phyloP scores from a whole-genome alignment of 2,888 invertebrate genomes.

The Ornithoptera priamus region DNA sequence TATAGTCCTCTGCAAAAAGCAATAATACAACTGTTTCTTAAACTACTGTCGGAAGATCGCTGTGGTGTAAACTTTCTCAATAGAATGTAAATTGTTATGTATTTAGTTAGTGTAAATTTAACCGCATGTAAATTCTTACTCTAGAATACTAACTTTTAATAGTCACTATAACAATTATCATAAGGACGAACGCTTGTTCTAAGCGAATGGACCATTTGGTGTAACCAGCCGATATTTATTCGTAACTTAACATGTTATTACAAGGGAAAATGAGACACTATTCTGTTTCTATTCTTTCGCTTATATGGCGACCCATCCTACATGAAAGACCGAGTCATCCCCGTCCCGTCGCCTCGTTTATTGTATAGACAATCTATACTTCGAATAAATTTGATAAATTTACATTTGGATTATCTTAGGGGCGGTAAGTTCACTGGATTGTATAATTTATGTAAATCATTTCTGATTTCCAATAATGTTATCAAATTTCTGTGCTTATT shows the following conservation, averaged over 20 bases:
- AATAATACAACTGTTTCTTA: slow-evolving; percentile 34
- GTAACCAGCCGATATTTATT: slow-evolving; percentile 18
- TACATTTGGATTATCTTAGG: slow-evolving; percentile 29
- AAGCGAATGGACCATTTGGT: slow-evolving; percentile 9
- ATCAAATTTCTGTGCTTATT: slow-evolving; percentile 23
- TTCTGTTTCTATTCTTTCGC: not conserved
- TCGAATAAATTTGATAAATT: slow-evolving; percentile 29
- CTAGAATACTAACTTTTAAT: slow-evolving; percentile 23
- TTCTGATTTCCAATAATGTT: slow-evolving; percentile 26
- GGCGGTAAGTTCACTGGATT: slow-evolving; percentile 14
- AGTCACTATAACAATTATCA: slow-evolving; percentile 17
- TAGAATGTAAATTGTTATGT: slow-evolving; percentile 15
- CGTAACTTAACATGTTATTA: slow-evolving; percentile 19
- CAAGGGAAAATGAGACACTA: slow-evolving; percentile 6
- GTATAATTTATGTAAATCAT: slow-evolving; percentile 27
- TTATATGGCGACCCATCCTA: slow-evolving; percentile 6
- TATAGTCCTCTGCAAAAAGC: not conserved
- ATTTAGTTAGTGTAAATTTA: slow-evolving; percentile 18
- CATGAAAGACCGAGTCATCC: slow-evolving; percentile 3
- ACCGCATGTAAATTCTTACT: slow-evolving; percentile 20
- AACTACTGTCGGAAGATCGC: slow-evolving; percentile 11
- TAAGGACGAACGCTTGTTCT: slow-evolving; percentile 18
- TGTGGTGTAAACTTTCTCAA: slow-evolving; percentile 21
- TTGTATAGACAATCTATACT: slow-evolving; percentile 29
- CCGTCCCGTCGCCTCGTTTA: slow-evolving; percentile 3